Percentiles rank a stretch among this genome's conserved stretches.
These are phyloP conservation scores for Acipenser ruthenus DNA, from an alignment of 2,797 vertebrate genomes.

Conservation along the genomic window DNA sequence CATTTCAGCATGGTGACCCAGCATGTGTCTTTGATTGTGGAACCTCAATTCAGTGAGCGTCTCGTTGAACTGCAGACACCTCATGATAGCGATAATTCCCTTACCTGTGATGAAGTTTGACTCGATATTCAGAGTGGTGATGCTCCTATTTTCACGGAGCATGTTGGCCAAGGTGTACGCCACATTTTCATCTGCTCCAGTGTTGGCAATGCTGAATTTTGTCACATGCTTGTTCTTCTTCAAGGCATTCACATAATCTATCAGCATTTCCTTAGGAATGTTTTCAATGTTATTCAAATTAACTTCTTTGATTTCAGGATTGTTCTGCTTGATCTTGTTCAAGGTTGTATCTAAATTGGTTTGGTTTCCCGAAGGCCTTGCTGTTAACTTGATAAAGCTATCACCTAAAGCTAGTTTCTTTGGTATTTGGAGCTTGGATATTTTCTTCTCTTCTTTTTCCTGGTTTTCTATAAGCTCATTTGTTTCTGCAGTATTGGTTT, in stretches of 20 bases:
- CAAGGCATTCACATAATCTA: slow-evolving; percentile 83
- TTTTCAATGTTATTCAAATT: slow-evolving; percentile 98
- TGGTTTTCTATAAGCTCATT: slow-evolving; percentile 35
- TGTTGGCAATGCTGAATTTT: slow-evolving; percentile 86
- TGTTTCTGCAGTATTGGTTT: slow-evolving; percentile 20
- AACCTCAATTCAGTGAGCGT: slow-evolving; percentile 87
- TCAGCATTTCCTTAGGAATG: slow-evolving; percentile 90
- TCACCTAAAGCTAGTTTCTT: slow-evolving; percentile 73
- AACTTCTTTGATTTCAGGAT: slow-evolving; percentile 75
- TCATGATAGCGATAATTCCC: slow-evolving; percentile 85
- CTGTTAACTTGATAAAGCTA: slow-evolving; percentile 80
- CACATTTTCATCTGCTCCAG: slow-evolving; percentile 82
- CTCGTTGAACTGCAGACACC: slow-evolving; percentile 96
- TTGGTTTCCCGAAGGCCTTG: slow-evolving; percentile 92
- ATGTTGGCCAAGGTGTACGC: slow-evolving; percentile 87
- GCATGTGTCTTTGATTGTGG: slow-evolving; percentile 94
- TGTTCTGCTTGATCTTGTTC: slow-evolving; percentile 75
- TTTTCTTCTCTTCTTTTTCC: slow-evolving; percentile 65
- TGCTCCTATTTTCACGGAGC: slow-evolving; percentile 88
- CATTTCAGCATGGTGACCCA: slow-evolving; percentile 95
- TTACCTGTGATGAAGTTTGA: slow-evolving; percentile 91
- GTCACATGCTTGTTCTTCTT: slow-evolving; percentile 90
- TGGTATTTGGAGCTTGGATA: slow-evolving; percentile 81
- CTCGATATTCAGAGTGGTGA: slow-evolving; percentile 84
- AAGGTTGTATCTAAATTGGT: slow-evolving; percentile 88